A percentile compares a stretch with the other conserved stretches of the same genome.
Conservation (phyloP, 2,888 invertebrate genomes). For the Sisyra nigra region DNA sequence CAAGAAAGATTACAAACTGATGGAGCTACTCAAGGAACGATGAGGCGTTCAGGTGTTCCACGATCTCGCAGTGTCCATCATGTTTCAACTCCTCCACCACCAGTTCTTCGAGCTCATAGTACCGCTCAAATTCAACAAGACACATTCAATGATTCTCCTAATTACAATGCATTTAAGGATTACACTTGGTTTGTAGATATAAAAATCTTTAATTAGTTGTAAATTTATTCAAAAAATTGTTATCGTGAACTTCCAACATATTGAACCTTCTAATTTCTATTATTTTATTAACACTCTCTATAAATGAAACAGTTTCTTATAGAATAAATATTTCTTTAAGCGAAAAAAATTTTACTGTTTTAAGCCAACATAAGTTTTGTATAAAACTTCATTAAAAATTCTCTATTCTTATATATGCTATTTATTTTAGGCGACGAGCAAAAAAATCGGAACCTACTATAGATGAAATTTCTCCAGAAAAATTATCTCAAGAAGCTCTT, state of each 20-base stretch:
- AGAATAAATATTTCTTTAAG: too few species aligned
- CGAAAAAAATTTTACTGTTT: too few species aligned
- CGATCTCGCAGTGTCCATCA: conserved; percentile 36
- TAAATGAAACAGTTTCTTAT: too few species aligned
- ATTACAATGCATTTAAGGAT: conserved; percentile 33
- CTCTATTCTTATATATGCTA: too few species aligned
- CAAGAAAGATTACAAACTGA: conserved; percentile 22
- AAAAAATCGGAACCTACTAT: conserved; percentile 24
- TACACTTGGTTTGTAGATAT: conserved; percentile 35
- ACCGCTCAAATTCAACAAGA: conserved; percentile 23
- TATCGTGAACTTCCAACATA: too few species aligned
- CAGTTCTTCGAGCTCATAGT: conserved; percentile 27
- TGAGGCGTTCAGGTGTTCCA: conserved; percentile 27
- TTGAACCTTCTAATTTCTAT: too few species aligned
- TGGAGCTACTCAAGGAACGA: conserved; percentile 15
- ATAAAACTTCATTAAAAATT: too few species aligned
- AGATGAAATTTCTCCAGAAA: conserved; percentile 40
- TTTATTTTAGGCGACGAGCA: conserved; percentile 24
- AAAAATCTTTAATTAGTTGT: not conserved
- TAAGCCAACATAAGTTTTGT: too few species aligned
- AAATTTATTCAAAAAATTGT: not conserved
- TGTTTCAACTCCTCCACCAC: conserved; percentile 21
- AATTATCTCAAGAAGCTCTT: conserved; percentile 48
- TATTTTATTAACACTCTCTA: too few species aligned
- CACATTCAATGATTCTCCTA: conserved; percentile 9